Percentiles rank a stretch among this genome's conserved stretches.
Evolutionary conservation across 2,888 invertebrate genomes (phyloP).

Genomic region (Thyatira batis): DNA sequence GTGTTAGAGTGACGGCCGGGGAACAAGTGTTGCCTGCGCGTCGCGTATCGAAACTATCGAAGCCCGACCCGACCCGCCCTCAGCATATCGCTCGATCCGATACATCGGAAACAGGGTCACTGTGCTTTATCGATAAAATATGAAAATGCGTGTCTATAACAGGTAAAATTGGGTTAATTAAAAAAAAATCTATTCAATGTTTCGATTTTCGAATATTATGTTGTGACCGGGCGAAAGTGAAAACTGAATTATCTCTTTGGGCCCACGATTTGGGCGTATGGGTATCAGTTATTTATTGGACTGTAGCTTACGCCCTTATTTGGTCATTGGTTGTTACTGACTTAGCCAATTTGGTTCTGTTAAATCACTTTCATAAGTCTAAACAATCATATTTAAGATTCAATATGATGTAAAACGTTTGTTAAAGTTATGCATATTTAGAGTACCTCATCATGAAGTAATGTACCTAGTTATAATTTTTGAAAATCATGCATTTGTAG

Average conservation of each 20-base stretch:
- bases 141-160: slow-evolving; percentile 29
- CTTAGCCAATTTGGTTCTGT: too few species aligned
- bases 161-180: slow-evolving; percentile 29
- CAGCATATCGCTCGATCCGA: slow-evolving; percentile 33
- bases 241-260: neutral
- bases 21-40: slow-evolving; percentile 26
- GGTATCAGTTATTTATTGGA: too few species aligned
- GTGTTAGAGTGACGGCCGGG: slow-evolving; percentile 24
- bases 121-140: slow-evolving; percentile 29
- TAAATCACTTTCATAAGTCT: too few species aligned
- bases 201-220: slow-evolving; percentile 8
- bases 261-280: neutral
- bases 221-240: slow-evolving; percentile 11
- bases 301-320: too few species aligned
- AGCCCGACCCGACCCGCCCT: slow-evolving; percentile 35
- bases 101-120: slow-evolving; percentile 32
- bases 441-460: too few species aligned
- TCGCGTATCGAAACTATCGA: slow-evolving; percentile 30
- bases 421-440: too few species aligned
- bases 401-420: too few species aligned
- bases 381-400: too few species aligned
- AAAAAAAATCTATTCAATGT: slow-evolving; percentile 13
- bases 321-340: too few species aligned
- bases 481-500: too few species aligned
- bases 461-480: too few species aligned